Percentiles rank a stretch among this genome's conserved stretches.
Conservation (phyloP, 2,797 vertebrate genomes). For the Mareca strepera region DNA sequence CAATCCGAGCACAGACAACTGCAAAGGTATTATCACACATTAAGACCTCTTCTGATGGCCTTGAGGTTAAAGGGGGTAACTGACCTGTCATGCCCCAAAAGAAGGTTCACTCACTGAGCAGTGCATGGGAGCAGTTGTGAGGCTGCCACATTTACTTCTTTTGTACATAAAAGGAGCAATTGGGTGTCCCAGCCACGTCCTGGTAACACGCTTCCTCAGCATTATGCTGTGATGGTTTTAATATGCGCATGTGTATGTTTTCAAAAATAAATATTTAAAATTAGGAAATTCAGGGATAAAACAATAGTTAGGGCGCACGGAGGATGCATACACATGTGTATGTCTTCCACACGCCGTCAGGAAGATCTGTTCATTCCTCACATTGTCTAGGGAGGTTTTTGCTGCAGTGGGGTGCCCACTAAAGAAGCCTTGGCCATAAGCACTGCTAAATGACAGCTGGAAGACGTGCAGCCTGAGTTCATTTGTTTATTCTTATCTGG, state of each 20-base stretch:
- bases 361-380: neutral
- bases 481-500: slow-evolving; percentile 49
- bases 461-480: neutral
- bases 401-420: neutral
- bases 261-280: neutral
- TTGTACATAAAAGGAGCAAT: neutral
- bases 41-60: neutral
- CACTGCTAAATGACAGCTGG: slow-evolving; percentile 7
- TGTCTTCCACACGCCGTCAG: neutral
- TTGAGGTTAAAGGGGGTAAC: slow-evolving; percentile 8
- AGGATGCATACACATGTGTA: rapidly evolving
- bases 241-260: neutral
- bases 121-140: neutral
- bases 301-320: neutral
- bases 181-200: rapidly evolving
- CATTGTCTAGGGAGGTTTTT: neutral
- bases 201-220: neutral
- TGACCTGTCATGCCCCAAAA: neutral
- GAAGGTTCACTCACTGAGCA: neutral
- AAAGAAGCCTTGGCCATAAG: neutral
- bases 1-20: neutral
- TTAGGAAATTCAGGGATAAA: neutral
- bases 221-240: rapidly evolving
- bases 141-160: neutral
- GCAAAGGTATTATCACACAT: slow-evolving; percentile 24